phyloP scores from a whole-genome alignment of 2,797 vertebrate species.

The Hoplostethus mediterraneus region DNA sequence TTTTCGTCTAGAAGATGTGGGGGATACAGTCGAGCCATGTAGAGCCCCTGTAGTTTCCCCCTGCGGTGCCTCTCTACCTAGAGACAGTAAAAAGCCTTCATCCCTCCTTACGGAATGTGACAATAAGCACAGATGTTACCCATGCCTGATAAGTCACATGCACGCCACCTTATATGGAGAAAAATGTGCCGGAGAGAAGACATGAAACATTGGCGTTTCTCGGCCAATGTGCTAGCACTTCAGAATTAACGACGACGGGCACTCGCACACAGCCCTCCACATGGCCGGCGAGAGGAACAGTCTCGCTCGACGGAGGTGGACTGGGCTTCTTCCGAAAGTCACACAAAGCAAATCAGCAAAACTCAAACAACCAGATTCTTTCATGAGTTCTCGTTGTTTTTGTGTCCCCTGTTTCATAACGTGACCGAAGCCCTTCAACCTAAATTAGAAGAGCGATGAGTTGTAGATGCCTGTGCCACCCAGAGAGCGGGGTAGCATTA shows the following conservation, averaged over 20 bases:
- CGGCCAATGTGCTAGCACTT: conserved; percentile 69
- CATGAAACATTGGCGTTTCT: conserved; percentile 80
- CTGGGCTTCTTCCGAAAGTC: conserved; percentile 32
- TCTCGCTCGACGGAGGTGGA: neutral
- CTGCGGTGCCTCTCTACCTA: conserved; percentile 63
- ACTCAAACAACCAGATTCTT: conserved; percentile 32
- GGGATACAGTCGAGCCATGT: neutral
- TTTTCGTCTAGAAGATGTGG: conserved; percentile 17
- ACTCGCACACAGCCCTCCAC: conserved; percentile 44
- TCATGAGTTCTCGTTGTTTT: conserved; percentile 33
- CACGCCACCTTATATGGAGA: conserved; percentile 88
- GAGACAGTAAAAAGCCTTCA: conserved; percentile 68
- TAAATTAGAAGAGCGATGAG: conserved; percentile 39
- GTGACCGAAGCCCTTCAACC: conserved; percentile 25
- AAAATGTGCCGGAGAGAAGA: conserved; percentile 79
- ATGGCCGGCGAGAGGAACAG: conserved; percentile 15
- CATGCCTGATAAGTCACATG: conserved; percentile 79
- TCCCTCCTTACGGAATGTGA: conserved; percentile 80
- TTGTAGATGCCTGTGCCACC: conserved; percentile 35
- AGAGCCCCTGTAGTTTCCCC: conserved; percentile 38
- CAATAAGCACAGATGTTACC: conserved; percentile 85
- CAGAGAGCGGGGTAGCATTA: conserved; percentile 30
- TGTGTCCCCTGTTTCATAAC: conserved; percentile 32
- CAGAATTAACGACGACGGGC: conserved; percentile 68
- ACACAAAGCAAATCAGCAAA: conserved; percentile 12